Conservation (phyloP, 2,888 invertebrate species). For the Reticulitermes lucifugus region DNA sequence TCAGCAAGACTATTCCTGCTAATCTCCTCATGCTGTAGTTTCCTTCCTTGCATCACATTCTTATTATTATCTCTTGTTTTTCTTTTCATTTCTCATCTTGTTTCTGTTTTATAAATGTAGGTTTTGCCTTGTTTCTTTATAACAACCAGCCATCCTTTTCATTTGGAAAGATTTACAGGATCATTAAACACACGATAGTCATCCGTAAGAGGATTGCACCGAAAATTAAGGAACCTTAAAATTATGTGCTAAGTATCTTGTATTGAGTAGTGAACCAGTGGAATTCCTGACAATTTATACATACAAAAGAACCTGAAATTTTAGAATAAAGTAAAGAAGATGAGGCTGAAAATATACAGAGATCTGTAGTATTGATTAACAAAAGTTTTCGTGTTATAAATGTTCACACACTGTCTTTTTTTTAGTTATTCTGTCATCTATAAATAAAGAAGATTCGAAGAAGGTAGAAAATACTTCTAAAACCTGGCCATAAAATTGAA, state of each 20-base stretch:
- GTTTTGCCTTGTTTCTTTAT: not conserved
- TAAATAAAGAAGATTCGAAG: not conserved
- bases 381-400: not conserved
- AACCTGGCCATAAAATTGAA: not conserved
- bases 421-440: not conserved
- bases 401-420: not conserved
- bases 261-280: no score
- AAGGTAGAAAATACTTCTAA: not conserved
- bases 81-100: not conserved
- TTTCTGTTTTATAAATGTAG: conserved; percentile 10
- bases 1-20: not conserved
- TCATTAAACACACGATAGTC: not conserved
- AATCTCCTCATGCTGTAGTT: not conserved
- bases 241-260: not conserved
- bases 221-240: not conserved
- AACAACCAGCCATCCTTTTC: conserved; percentile 1
- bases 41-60: not conserved
- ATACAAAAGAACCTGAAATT: not conserved
- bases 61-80: not conserved
- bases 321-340: not conserved
- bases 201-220: not conserved
- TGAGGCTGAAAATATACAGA: not conserved
- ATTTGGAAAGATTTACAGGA: conserved; percentile 14
- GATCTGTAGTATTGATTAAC: conserved; percentile 12
- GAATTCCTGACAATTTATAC: not conserved